phyloP scores from a whole-genome alignment of 1,140 invertebrate genomes.

The Drosophila truncata region DNA sequence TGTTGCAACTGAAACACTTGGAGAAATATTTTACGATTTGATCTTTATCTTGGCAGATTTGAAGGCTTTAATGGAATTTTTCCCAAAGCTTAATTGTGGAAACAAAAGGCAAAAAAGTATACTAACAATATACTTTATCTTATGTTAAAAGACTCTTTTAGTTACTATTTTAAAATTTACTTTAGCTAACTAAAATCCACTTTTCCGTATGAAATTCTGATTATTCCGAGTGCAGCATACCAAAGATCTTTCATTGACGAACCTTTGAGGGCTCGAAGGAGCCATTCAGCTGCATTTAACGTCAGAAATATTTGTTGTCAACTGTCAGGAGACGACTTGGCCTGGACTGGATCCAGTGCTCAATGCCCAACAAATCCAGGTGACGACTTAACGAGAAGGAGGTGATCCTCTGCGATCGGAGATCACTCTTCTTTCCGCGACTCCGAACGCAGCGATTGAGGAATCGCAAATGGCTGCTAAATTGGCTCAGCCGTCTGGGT shows the following conservation, averaged over 20 bases:
- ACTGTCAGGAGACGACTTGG: slow-evolving; percentile 55
- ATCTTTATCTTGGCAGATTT: neutral
- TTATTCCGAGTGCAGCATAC: neutral
- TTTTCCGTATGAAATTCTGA: neutral
- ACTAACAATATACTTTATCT: neutral
- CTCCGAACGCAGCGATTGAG: slow-evolving; percentile 42
- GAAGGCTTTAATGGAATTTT: neutral
- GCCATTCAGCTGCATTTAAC: slow-evolving; percentile 62
- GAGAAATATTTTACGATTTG: neutral
- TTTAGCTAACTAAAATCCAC: neutral
- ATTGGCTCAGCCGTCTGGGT: slow-evolving; percentile 74
- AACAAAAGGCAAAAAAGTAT: neutral
- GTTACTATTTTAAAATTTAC: neutral
- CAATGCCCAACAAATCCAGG: slow-evolving; percentile 4
- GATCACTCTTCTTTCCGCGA: neutral
- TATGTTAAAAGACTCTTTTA: neutral
- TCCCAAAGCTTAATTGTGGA: too few relatives aligned
- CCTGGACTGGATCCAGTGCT: slow-evolving; percentile 6
- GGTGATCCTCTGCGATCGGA: slow-evolving; percentile 34
- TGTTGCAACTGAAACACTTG: slow-evolving; percentile 11
- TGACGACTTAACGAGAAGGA: slow-evolving; percentile 76
- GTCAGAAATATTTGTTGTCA: slow-evolving; percentile 83
- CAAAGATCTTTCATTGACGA: slow-evolving; percentile 20
- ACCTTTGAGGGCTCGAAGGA: slow-evolving; percentile 11
- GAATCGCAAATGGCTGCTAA: slow-evolving; percentile 74